A percentile compares a stretch with the other conserved stretches of the same genome.
phyloP scores from a whole-genome alignment of 2,113 vertebrate genomes.

The Asarcornis scutulata region DNA sequence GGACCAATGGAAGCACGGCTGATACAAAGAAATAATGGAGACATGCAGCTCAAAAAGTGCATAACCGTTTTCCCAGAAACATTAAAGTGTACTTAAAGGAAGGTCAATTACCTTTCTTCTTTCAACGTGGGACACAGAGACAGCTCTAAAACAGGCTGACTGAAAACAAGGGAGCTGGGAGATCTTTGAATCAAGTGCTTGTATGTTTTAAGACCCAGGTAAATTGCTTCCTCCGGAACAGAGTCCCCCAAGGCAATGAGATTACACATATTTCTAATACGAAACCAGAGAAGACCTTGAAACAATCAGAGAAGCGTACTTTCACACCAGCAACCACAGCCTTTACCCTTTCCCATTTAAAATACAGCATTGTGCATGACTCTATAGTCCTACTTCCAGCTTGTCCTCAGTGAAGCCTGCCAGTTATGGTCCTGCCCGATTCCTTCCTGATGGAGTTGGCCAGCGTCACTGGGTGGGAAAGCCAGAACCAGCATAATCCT shows the following conservation, averaged over 20 bases:
- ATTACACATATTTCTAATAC: neutral
- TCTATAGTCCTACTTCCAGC: neutral
- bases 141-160: neutral
- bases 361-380: neutral
- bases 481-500: neutral
- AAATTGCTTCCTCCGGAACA: neutral
- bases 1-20: neutral
- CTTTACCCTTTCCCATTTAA: neutral
- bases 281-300: neutral
- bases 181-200: neutral
- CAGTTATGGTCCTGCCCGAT: neutral
- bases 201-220: neutral
- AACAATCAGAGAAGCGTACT: neutral
- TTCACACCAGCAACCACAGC: neutral
- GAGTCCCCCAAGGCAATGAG: neutral
- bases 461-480: neutral
- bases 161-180: neutral
- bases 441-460: neutral
- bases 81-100: neutral
- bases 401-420: neutral
- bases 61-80: neutral
- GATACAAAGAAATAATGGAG: neutral
- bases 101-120: neutral
- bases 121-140: neutral
- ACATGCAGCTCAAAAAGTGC: neutral